phyloP scores from a whole-genome alignment of 2,888 invertebrate genomes.

The Aethes cnicana region DNA sequence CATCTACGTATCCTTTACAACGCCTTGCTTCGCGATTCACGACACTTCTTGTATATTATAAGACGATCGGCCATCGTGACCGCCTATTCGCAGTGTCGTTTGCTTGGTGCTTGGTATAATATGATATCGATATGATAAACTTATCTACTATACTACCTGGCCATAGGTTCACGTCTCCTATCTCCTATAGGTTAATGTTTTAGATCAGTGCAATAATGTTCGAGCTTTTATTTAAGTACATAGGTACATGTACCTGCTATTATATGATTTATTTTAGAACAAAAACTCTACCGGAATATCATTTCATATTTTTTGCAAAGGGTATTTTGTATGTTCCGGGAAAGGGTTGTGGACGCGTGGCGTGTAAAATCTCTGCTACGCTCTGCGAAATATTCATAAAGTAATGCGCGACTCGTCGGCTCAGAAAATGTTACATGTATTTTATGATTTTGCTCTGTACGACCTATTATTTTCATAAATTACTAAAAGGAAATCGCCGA shows the following conservation, averaged over 20 bases:
- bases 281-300: background rate
- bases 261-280: too few species aligned
- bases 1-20: constrained; percentile 94
- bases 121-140: too few species aligned
- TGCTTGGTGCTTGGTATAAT: too few species aligned
- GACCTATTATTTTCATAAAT: background rate
- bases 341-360: background rate
- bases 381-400: constrained; percentile 10
- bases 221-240: too few species aligned
- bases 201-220: too few species aligned
- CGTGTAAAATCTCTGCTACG: background rate
- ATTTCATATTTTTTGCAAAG: background rate
- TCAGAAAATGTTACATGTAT: background rate
- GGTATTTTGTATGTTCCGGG: background rate
- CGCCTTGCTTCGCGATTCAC: background rate
- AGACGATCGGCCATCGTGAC: too few species aligned
- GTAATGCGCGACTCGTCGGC: background rate
- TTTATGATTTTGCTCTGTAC: background rate
- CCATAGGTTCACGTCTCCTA: too few species aligned
- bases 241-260: too few species aligned
- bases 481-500: constrained; percentile 1
- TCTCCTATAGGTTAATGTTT: too few species aligned
- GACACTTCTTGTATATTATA: too few species aligned
- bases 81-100: too few species aligned
- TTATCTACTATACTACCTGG: too few species aligned